Base-by-base conservation (phyloP, 2,888 invertebrate genomes). In the Pammene fasciana region DNA sequence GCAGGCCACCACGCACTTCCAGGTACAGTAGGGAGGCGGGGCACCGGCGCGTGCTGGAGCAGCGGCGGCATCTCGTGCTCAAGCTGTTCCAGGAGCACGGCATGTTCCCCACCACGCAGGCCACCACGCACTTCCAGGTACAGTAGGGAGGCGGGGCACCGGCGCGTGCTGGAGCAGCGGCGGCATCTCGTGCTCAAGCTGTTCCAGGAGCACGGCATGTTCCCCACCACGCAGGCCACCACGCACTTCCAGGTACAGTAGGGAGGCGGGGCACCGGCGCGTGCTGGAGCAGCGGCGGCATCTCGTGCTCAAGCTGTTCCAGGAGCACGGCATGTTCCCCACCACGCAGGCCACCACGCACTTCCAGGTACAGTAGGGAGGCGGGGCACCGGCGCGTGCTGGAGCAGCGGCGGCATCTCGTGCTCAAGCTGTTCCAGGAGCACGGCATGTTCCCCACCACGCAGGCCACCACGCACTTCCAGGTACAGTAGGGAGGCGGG, bases 271-370 rank as follows among this genome's bases (percentile, higher is more conserved):
- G 0, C 97, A 97, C 87, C 94, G 99, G 52, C 96, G 97, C 84
- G 95, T 97, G 75, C 93, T 99, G 72, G 99, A 99, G 89, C 97
- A 98, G 87, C 94, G 99, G 38, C 94, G 99, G 65, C 96, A 97
- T 81, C 94, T 99, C 65, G 99, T 99, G 71, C 96, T 99, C 94
- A 96, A 97, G 88, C 94, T 99, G 78, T 98, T 99, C 92, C 96
- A 97, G 77, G 97, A 98, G 74, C 87, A 92, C 80, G 98, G 98
- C 79, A 94, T 97, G 89, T 99, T 99, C 87, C 99, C 99, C 72
- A 95, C 97, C 73, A 95, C 98, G 78, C 96, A 96, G 92, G 97
- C 97, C 56, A 97, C 97, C 57, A 95, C 96, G 66, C 94, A 95
- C 77, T 97, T 97, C 89, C 97, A 97, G 93, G 95, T 95, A 79